Evolutionary conservation across 64 coral and sea anemone genomes (phyloP), one percentile per base, ranked within the genome.

Genomic region (Porites australiensis): DNA sequence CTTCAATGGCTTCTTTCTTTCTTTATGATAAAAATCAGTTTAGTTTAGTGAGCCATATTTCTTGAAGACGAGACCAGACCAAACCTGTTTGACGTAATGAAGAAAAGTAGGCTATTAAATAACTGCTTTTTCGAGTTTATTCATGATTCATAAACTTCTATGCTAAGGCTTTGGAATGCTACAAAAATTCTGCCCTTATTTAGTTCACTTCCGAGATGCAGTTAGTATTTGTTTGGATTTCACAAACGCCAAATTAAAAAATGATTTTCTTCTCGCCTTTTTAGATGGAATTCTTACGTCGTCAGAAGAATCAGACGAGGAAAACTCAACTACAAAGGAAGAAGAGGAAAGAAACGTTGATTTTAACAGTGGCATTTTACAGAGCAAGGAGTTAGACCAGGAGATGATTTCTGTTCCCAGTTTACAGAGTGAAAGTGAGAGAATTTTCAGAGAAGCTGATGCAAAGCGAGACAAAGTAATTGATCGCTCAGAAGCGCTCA

Each of bases 141-240:
- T 69, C 81, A 84, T 84, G 81, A 84, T 84, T 84, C 44, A 84
- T 84, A 84, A 84, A 64, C 64, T 84, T 14, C 27, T 37, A 37
- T 37, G 0, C 27, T 37, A 37, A 37, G 27, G 27, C 27, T 37
- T 37, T 37, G 27, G 27, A 37, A 37, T 14, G 20, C 16, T 62
- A 47, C 13, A 18, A 81, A 11, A 79, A 79, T 19, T 47, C 60
- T 48, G 8, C 64, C 64, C 68, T 18, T 13, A 3, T 4, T 20
- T 83, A 21, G 16, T 63, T 58, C 12, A 43, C 57, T 43, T 21
- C 55, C 14, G 10, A 62, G 27, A 22, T 81, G 78, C 55, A 62
- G 78, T 61, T 62, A 23, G 22, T 81, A 50, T 79, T 57, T 58
- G 52, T 15, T 62, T 81, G 13, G n/a, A 80, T 45, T 80, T 43